phyloP scores from a whole-genome alignment of 1,140 invertebrate genomes.

The Marisa cornuarietis region DNA sequence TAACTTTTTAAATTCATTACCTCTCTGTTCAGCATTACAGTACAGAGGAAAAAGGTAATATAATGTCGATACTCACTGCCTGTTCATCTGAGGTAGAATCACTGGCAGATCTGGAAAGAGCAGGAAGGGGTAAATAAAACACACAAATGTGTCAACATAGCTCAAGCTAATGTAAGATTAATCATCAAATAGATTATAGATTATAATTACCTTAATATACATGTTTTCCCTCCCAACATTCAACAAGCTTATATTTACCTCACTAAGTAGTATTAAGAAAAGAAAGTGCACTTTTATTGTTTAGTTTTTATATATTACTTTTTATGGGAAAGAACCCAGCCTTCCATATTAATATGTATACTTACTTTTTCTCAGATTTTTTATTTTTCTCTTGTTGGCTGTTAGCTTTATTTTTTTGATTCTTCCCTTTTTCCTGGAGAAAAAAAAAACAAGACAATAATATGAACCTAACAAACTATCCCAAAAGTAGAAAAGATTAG shows the following conservation, averaged over 20 bases:
- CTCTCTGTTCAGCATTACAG: too few species aligned
- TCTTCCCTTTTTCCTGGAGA: slow-evolving; percentile 40
- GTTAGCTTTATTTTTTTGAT: slow-evolving; percentile 21
- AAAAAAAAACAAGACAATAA: neutral
- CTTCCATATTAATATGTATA: neutral
- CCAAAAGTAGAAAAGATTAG: too few species aligned
- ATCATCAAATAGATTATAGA: too few species aligned
- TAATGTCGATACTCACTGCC: slow-evolving; percentile 21
- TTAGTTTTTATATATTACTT: too few species aligned
- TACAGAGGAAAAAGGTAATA: neutral
- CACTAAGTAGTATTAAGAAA: neutral
- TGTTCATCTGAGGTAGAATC: slow-evolving; percentile 28
- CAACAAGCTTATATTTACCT: neutral
- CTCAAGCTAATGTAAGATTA: too few species aligned
- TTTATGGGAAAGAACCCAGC: too few species aligned
- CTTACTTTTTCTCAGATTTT: slow-evolving; percentile 47
- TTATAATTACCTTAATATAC: too few species aligned
- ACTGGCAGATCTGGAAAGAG: slow-evolving; percentile 15
- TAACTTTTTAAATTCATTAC: too few species aligned
- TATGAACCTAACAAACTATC: neutral
- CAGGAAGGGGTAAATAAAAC: neutral
- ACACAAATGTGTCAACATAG: too few species aligned
- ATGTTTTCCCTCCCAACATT: neutral
- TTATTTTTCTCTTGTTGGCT: slow-evolving; percentile 34
- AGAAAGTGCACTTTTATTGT: too few species aligned